These are phyloP conservation scores for Lophotriccus pileatus DNA, from an alignment of 2,797 vertebrate species.

Conservation along the genomic window DNA sequence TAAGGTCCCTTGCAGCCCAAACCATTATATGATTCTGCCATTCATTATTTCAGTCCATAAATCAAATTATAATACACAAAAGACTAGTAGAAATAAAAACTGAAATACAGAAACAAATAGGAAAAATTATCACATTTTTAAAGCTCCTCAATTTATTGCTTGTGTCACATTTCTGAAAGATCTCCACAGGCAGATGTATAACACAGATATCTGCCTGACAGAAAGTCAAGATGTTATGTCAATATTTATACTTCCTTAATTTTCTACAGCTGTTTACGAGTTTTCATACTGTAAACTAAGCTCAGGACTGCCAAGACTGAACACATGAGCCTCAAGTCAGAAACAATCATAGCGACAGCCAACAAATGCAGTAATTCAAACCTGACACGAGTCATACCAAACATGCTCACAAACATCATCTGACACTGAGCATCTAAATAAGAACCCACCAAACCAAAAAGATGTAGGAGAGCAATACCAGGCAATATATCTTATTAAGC, in stretches of 20 bases:
- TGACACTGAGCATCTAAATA: neutral
- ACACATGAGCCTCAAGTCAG: neutral
- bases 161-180: neutral
- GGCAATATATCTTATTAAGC: neutral
- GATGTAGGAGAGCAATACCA: neutral
- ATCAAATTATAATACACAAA: neutral
- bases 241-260: neutral
- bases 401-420: neutral
- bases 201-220: neutral
- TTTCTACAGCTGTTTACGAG: neutral
- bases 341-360: neutral
- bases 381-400: neutral
- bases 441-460: neutral
- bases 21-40: neutral
- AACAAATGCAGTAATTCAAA: neutral
- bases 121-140: neutral
- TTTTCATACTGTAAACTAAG: neutral
- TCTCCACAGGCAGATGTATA: accelerated
- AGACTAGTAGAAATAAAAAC: neutral
- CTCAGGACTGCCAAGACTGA: neutral
- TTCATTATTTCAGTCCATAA: neutral
- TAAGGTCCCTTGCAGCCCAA: neutral
- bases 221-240: neutral
- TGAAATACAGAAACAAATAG: neutral
- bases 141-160: neutral